phyloP scores from a whole-genome alignment of 2,113 vertebrate genomes.

The Petrocephalus microphthalmus region DNA sequence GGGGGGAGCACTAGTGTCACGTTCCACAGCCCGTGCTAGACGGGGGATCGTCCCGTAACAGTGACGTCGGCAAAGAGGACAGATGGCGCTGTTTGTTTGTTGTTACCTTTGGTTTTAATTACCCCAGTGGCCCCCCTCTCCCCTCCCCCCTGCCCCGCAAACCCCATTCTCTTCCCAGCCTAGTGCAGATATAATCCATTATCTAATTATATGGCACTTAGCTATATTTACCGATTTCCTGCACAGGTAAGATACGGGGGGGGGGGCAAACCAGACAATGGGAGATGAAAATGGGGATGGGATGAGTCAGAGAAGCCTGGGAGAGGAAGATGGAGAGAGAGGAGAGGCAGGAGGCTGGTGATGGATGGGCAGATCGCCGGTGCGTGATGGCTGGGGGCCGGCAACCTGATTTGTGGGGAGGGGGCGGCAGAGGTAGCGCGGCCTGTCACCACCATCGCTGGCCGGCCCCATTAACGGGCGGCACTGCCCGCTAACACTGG shows the following conservation, averaged over 20 bases:
- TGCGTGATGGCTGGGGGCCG: constrained; percentile 36
- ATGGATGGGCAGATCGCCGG: constrained; percentile 60
- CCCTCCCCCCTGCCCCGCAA: background rate
- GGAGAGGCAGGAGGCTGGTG: constrained; percentile 49
- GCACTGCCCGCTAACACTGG: constrained; percentile 45
- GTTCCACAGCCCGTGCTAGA: background rate
- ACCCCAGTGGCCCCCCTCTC: background rate
- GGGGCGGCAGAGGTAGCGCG: constrained; percentile 24
- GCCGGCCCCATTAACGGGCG: constrained; percentile 49
- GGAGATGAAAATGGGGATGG: background rate
- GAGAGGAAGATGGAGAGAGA: constrained; percentile 52
- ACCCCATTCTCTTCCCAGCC: background rate
- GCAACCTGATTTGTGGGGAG: constrained; percentile 42
- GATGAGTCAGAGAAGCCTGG: constrained; percentile 32
- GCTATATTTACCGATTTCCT: constrained; percentile 28
- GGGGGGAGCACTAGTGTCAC: background rate
- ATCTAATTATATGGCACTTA: constrained; percentile 28
- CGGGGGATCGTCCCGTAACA: background rate
- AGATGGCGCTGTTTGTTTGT: constrained; percentile 22
- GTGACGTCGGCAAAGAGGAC: background rate
- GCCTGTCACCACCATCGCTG: background rate
- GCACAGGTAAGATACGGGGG: constrained; percentile 18
- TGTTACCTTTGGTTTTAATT: constrained; percentile 19
- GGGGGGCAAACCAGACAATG: constrained; percentile 2
- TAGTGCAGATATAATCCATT: constrained; percentile 21